Conservation (phyloP, 2,797 vertebrate species). For the Danio kyathit region DNA sequence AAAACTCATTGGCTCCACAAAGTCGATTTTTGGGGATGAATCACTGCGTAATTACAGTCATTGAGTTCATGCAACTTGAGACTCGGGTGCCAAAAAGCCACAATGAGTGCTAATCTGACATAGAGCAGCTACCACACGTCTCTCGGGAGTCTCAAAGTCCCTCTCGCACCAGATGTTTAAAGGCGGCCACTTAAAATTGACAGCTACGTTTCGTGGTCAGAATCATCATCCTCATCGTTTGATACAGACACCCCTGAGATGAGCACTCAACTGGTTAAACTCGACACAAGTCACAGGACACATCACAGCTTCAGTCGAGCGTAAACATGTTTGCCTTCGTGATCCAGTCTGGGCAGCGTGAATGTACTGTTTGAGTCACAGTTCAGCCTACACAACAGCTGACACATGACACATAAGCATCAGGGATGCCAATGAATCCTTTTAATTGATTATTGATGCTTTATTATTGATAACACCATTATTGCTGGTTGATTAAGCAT, state of each 20-base stretch:
- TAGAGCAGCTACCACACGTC: slow-evolving; percentile 9
- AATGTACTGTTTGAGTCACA: slow-evolving; percentile 25
- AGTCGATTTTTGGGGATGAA: background rate
- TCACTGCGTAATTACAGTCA: slow-evolving; percentile 29
- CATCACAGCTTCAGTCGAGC: background rate
- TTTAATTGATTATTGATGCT: too few relatives aligned
- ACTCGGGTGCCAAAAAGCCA: slow-evolving; percentile 6
- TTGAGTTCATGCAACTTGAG: slow-evolving; percentile 30
- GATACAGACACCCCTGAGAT: slow-evolving; percentile 2
- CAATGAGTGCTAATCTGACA: background rate
- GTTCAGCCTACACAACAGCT: slow-evolving; percentile 30
- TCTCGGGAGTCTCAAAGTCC: background rate
- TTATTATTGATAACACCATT: too few relatives aligned
- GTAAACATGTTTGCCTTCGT: slow-evolving; percentile 29
- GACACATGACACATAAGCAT: background rate
- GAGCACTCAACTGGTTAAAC: slow-evolving; percentile 22
- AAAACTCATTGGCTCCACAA: background rate
- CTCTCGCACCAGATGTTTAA: slow-evolving; percentile 16
- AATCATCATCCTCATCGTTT: background rate
- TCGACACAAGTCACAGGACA: background rate
- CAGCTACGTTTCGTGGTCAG: slow-evolving; percentile 24
- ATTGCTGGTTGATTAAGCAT: too few relatives aligned
- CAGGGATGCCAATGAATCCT: too few relatives aligned
- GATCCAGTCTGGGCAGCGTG: background rate
- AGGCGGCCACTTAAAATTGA: slow-evolving; percentile 21